phyloP scores from a whole-genome alignment of 2,113 vertebrate species.

The Gallinago paraguaiae region DNA sequence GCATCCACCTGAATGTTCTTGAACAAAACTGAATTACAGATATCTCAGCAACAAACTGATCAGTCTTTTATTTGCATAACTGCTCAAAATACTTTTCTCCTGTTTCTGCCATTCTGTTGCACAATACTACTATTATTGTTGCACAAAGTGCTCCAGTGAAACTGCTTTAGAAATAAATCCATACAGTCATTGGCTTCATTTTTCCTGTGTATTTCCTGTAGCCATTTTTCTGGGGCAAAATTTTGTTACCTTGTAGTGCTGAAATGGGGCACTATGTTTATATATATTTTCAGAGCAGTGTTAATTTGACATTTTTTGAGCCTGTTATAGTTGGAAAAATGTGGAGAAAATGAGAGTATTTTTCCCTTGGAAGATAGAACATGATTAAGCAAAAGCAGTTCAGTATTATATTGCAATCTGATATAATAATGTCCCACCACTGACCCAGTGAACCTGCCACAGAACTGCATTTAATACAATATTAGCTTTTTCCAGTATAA shows the following conservation, averaged over 20 bases:
- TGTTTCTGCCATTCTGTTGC: background rate
- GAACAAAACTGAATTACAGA: background rate
- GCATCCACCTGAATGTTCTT: slow-evolving; percentile 31
- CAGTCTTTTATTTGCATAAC: background rate
- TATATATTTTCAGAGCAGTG: background rate
- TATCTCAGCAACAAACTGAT: background rate
- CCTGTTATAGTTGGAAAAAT: background rate
- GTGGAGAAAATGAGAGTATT: background rate
- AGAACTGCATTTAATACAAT: background rate
- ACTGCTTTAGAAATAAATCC: background rate
- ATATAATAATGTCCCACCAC: background rate
- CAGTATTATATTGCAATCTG: background rate
- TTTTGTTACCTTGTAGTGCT: background rate
- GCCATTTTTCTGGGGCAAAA: background rate
- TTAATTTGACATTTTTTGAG: background rate
- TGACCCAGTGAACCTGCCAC: background rate
- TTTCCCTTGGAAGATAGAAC: background rate
- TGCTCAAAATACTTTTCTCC: background rate
- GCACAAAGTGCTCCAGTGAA: background rate
- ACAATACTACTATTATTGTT: background rate
- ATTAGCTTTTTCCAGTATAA: background rate
- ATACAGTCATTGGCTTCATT: background rate
- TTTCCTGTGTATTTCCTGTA: background rate
- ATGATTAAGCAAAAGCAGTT: background rate
- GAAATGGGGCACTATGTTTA: background rate